Percentiles rank a stretch among this genome's conserved stretches.
phyloP scores from a whole-genome alignment of 1,140 invertebrate species.

The Pectinophora gossypiella region DNA sequence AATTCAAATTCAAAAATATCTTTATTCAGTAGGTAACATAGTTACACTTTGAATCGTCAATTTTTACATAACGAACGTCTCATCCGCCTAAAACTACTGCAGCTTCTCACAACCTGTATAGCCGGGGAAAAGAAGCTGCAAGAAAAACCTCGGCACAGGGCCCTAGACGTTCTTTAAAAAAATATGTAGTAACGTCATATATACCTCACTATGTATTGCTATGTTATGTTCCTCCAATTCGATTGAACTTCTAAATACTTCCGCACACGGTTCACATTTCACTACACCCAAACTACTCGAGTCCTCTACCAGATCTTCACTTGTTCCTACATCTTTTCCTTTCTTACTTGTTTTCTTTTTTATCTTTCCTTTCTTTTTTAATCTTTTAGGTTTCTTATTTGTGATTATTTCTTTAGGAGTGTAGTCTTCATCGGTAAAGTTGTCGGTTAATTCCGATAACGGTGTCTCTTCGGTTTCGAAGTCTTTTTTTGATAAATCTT shows the following conservation, averaged over 20 bases:
- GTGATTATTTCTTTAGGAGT: background rate
- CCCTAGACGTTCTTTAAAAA: no score
- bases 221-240: conserved; percentile 30
- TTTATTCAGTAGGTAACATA: no score
- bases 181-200: no score
- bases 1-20: no score
- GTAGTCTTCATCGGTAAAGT: background rate
- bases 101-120: no score
- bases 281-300: conserved; percentile 12
- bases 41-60: no score
- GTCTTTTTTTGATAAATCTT: background rate
- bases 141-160: no score
- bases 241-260: conserved; percentile 29
- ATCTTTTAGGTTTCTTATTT: background rate
- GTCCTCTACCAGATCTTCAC: no score
- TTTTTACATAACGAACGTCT: no score
- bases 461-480: no score
- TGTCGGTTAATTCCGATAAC: background rate
- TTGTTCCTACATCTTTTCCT: conserved; percentile 26
- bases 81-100: no score
- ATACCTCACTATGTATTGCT: conserved; percentile 29
- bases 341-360: conserved; percentile 15
- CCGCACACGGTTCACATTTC: conserved; percentile 43
- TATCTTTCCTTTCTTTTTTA: conserved; percentile 9
- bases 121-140: no score